Evolutionary conservation across 2,888 invertebrate species (phyloP).

Genomic region (Mythimna vitellina): DNA sequence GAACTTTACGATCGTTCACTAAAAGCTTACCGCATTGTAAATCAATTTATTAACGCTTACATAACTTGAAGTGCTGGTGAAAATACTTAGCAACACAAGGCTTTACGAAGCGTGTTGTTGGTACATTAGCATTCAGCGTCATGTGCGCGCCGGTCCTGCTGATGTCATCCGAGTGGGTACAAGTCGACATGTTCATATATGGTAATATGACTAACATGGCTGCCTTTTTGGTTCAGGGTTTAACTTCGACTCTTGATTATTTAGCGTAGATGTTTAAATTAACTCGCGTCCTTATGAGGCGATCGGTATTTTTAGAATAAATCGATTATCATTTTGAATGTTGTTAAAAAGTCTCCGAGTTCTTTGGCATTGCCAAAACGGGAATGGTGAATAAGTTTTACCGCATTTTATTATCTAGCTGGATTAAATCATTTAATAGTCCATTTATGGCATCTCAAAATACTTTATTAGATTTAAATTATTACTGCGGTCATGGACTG

Average conservation of each 20-base stretch:
- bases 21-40: conserved; percentile 47
- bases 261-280: conserved; percentile 64
- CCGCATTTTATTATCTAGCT: conserved; percentile 28
- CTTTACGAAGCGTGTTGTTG: conserved; percentile 69
- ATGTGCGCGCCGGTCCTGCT: conserved; percentile 73
- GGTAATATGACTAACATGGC: conserved; percentile 86
- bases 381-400: conserved; percentile 28
- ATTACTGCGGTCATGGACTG: background rate
- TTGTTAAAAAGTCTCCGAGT: conserved; percentile 31
- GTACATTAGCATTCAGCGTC: conserved; percentile 83
- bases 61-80: conserved; percentile 65
- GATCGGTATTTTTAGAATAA: conserved; percentile 53
- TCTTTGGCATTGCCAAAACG: conserved; percentile 47
- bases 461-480: conserved; percentile 26
- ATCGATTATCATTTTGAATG: conserved; percentile 49
- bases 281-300: conserved; percentile 53
- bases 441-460: conserved; percentile 31
- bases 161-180: conserved; percentile 84
- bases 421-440: conserved; percentile 13
- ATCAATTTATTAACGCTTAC: conserved; percentile 65
- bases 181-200: conserved; percentile 80
- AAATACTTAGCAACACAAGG: conserved; percentile 74
- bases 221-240: conserved; percentile 80
- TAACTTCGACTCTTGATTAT: conserved; percentile 70
- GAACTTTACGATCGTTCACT: conserved; percentile 33